phyloP scores from a whole-genome alignment of 2,797 vertebrate species.

The Euthynnus affinis region DNA sequence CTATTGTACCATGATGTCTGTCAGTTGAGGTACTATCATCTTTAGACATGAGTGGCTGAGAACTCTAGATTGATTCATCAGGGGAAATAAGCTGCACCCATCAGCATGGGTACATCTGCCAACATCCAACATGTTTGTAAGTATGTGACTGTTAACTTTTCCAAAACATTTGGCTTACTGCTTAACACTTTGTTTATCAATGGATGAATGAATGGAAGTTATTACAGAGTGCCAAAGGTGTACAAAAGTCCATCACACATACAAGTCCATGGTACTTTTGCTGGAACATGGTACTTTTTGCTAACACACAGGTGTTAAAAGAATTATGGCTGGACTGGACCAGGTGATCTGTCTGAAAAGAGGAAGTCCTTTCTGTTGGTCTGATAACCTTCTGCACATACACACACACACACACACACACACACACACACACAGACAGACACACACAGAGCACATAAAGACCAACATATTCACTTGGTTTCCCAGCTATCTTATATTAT shows the following conservation, averaged over 20 bases:
- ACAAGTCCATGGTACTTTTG: conserved; percentile 22
- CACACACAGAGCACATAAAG: conserved; percentile 24
- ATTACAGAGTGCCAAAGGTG: neutral
- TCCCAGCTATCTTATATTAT: conserved; percentile 5
- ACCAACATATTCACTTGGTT: conserved; percentile 5
- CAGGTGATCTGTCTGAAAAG: conserved; percentile 50
- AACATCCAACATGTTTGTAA: conserved; percentile 21
- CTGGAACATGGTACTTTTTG: conserved; percentile 20
- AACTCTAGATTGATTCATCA: conserved; percentile 22
- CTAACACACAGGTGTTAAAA: conserved; percentile 19
- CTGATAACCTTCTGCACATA: conserved; percentile 24
- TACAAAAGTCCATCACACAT: neutral
- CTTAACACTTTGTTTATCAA: conserved; percentile 10
- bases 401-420: conserved; percentile 10
- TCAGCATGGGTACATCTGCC: conserved; percentile 21
- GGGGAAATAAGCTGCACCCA: neutral
- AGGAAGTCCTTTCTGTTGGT: conserved; percentile 45
- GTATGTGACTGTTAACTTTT: conserved; percentile 7
- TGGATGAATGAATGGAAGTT: too few species aligned
- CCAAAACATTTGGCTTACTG: conserved; percentile 32
- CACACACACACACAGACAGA: neutral
- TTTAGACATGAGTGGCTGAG: conserved; percentile 2
- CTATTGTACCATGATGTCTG: conserved; percentile 3
- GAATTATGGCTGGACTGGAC: conserved; percentile 43
- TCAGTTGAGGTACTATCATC: conserved; percentile 12